Conservation (phyloP, 1,140 invertebrate species). For the Adoxophyes honmai region DNA sequence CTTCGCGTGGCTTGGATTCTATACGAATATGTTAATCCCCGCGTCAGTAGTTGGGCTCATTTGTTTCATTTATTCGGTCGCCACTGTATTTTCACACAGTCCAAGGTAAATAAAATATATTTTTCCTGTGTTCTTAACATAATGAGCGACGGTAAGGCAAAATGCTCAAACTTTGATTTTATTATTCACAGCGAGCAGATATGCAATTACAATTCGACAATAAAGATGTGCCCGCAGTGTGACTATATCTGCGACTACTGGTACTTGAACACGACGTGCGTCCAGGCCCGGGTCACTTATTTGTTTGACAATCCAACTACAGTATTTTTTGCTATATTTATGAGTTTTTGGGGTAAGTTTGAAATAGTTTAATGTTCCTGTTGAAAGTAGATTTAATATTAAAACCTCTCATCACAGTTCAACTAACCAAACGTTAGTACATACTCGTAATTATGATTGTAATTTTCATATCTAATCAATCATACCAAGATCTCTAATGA, state of each 20-base stretch:
- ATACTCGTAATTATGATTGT: too few species aligned
- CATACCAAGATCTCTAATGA: too few species aligned
- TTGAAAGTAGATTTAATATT: too few species aligned
- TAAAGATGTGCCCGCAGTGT: slow-evolving; percentile 91
- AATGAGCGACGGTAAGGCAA: not conserved
- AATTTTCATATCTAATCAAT: too few species aligned
- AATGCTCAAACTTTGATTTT: slow-evolving; percentile 1
- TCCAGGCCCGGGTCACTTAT: slow-evolving; percentile 92
- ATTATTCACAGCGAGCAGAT: slow-evolving; percentile 86
- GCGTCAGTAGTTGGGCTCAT: slow-evolving; percentile 89
- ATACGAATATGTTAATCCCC: slow-evolving; percentile 94
- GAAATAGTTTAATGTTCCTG: not conserved
- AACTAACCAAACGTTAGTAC: too few species aligned
- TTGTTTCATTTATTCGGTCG: slow-evolving; percentile 89
- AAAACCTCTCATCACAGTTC: too few species aligned
- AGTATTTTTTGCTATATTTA: slow-evolving; percentile 95
- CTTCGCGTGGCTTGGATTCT: slow-evolving; percentile 98
- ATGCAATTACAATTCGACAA: slow-evolving; percentile 80
- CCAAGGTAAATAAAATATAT: slow-evolving; percentile 79
- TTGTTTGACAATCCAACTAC: slow-evolving; percentile 97
- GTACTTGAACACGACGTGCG: slow-evolving; percentile 91
- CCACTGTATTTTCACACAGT: slow-evolving; percentile 84
- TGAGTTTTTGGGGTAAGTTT: slow-evolving; percentile 95
- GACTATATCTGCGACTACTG: slow-evolving; percentile 93
- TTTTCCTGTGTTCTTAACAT: too few species aligned